phyloP scores from a whole-genome alignment of 2,888 invertebrate genomes.

The Rapana venosa region DNA sequence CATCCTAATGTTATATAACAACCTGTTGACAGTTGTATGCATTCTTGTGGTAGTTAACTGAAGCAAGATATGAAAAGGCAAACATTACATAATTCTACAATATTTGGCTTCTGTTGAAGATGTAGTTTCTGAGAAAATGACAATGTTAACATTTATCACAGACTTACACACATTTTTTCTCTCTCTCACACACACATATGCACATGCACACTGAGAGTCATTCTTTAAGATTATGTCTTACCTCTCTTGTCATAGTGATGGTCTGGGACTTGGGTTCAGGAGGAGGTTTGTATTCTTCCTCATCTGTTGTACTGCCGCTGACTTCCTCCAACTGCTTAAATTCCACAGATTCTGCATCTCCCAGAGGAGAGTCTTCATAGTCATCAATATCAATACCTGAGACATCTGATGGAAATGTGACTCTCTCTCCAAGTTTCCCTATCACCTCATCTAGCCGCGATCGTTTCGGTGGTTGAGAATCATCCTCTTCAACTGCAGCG shows the following conservation, averaged over 20 bases:
- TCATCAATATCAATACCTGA: slow-evolving; percentile 49
- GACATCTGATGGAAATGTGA: slow-evolving; percentile 56
- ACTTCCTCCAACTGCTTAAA: slow-evolving; percentile 52
- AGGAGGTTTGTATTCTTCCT: slow-evolving; percentile 52
- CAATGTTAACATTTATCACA: no score
- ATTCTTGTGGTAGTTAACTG: no score
- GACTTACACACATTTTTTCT: no score
- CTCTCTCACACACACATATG: no score
- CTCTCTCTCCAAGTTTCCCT: slow-evolving; percentile 59
- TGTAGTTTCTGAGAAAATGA: no score
- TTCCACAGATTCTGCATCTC: slow-evolving; percentile 54
- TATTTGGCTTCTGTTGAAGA: no score
- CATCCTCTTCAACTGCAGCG: slow-evolving; percentile 44
- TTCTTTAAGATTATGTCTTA: slow-evolving; percentile 9
- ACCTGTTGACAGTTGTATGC: no score
- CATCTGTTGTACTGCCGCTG: slow-evolving; percentile 52
- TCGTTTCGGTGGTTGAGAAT: slow-evolving; percentile 60
- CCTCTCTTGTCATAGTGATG: slow-evolving; percentile 51
- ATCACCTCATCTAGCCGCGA: slow-evolving; percentile 61
- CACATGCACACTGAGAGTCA: no score
- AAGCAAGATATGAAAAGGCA: no score
- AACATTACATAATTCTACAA: no score
- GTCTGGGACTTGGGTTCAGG: slow-evolving; percentile 47
- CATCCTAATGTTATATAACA: no score
- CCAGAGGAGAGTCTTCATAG: slow-evolving; percentile 57